Conservation (phyloP, 2,113 vertebrate species). For the Alouatta palliata region DNA sequence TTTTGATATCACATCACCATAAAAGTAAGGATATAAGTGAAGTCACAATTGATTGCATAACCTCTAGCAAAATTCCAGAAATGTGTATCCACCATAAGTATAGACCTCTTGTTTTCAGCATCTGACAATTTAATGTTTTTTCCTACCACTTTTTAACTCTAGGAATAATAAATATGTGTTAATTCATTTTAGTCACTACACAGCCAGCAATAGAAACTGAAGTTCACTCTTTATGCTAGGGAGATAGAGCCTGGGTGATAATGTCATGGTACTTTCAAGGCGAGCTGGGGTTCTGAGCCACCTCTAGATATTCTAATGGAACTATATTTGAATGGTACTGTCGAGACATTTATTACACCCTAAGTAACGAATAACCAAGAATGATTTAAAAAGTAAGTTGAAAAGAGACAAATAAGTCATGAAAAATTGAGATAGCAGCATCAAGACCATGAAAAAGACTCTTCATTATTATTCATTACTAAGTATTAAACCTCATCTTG, state of each 20-base stretch:
- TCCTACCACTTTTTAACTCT: constrained; percentile 19
- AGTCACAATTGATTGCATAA: not conserved
- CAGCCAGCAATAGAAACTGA: not conserved
- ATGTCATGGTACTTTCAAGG: not conserved
- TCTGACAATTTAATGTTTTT: not conserved
- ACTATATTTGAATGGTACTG: not conserved
- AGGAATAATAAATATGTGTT: not conserved
- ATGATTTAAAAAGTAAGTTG: not conserved
- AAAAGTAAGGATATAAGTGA: constrained; percentile 1
- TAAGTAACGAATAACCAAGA: not conserved
- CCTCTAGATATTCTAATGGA: not conserved
- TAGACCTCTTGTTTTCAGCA: not conserved
- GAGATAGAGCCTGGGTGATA: not conserved
- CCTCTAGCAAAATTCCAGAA: constrained; percentile 8
- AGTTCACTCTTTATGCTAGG: not conserved
- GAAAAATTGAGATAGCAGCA: not conserved
- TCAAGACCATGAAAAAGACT: not conserved
- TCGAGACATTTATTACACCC: not conserved
- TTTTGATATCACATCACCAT: not conserved
- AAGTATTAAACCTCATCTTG: constrained; percentile 25
- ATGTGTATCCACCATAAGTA: not conserved
- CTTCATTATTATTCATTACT: not conserved
- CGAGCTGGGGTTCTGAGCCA: not conserved
- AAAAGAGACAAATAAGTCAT: constrained; percentile 15
- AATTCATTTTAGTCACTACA: constrained; percentile 18